Evolutionary conservation across 2,888 invertebrate species (phyloP).

Genomic region (Chrysotoxum bicinctum): DNA sequence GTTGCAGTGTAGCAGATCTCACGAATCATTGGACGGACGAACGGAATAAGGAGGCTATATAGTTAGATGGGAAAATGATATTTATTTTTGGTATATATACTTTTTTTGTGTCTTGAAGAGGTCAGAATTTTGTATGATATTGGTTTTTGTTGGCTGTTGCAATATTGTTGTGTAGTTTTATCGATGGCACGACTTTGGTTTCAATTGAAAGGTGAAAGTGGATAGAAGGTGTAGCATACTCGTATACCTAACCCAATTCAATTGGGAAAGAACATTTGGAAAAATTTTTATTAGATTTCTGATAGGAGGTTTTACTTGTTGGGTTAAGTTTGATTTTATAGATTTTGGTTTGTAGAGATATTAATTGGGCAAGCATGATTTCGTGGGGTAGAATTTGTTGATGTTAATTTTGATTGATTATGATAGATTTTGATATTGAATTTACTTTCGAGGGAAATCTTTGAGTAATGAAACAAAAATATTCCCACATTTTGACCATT

Average conservation of each 20-base stretch:
- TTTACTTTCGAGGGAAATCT: background rate
- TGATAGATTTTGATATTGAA: background rate
- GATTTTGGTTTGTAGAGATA: background rate
- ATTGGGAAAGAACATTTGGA: constrained; percentile 33
- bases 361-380: background rate
- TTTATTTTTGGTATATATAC: constrained; percentile 21
- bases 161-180: constrained; percentile 38
- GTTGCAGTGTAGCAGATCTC: constrained; percentile 32
- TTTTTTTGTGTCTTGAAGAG: constrained; percentile 21
- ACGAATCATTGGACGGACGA: background rate
- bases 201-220: constrained; percentile 56
- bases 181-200: constrained; percentile 66
- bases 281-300: constrained; percentile 1
- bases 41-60: constrained; percentile 41
- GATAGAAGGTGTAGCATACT: constrained; percentile 25
- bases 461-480: background rate
- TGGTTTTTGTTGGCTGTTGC: background rate
- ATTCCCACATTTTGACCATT: background rate
- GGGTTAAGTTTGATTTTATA: background rate
- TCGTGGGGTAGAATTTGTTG: background rate
- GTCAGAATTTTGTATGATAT: constrained; percentile 56
- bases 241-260: constrained; percentile 18
- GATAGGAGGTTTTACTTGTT: background rate
- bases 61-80: constrained; percentile 35
- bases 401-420: constrained; percentile 1